Conservation (phyloP, 2,797 vertebrate species). For the Chiloscyllium punctatum region DNA sequence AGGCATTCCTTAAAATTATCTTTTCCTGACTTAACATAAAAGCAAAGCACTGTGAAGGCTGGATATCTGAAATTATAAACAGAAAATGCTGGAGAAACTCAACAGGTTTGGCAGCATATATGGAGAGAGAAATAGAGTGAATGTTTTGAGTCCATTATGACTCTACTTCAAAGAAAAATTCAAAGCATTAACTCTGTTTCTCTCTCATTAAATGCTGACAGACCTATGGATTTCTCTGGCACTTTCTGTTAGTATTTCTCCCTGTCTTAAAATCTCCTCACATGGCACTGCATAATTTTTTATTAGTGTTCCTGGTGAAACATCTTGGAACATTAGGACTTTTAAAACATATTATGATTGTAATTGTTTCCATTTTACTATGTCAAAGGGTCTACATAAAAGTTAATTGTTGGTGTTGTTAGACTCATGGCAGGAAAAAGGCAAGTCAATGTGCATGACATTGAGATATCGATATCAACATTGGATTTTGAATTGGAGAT, state of each 20-base stretch:
- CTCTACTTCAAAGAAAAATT: no score
- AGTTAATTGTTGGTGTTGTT: neutral
- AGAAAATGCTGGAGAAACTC: no score
- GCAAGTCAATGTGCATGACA: neutral
- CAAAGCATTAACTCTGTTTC: no score
- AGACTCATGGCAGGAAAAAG: neutral
- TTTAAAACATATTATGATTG: neutral
- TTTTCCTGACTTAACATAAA: neutral
- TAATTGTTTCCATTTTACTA: neutral
- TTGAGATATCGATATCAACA: neutral
- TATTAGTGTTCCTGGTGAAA: neutral
- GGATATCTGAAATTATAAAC: no score
- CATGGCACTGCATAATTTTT: neutral
- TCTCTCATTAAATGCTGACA: no score
- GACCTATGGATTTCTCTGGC: no score
- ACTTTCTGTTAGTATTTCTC: neutral
- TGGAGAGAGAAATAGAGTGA: no score
- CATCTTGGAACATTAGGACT: neutral
- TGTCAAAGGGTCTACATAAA: neutral
- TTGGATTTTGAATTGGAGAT: neutral
- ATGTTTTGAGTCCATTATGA: no score
- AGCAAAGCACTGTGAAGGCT: no score
- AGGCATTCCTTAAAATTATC: no score
- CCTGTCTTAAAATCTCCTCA: neutral
- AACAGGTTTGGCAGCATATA: no score